Base-by-base conservation (phyloP, 2,797 vertebrate species). In the Anolis apletophallus region DNA sequence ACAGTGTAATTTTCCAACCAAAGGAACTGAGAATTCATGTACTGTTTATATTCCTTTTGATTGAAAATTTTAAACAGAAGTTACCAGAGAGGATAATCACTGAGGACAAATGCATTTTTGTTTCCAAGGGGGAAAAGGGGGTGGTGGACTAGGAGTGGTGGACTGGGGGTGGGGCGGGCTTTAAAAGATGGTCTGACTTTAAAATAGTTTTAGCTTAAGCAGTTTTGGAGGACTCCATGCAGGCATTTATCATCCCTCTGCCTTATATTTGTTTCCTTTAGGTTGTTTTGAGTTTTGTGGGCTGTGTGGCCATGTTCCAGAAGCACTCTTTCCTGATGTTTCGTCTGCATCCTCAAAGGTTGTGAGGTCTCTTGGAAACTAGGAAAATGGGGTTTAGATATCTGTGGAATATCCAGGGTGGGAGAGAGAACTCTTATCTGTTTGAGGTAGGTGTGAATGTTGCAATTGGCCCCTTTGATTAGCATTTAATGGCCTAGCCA, bases 1-100 rank as follows among this genome's bases (percentile, higher is more conserved):
- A 93, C 94, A 81, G 52, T 57, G 6, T 92, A 90, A 95, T 95
- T 94, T 95, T 93, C 87, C 93, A 91, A 92, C 88, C 83, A 81
- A 88, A 91, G 80, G 82, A 93, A 90, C 75, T 29, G 83, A 90
- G 78, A 89, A 57, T 85, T 87, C 67, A 85, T 55, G 32, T 84
- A 40, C 21, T 87, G 46, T 84, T 94, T 92, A 90, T 88, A 77
- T 91, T 92, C 92, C 54, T 83, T 88, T 87, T 50, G 50, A 83
- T 36, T 73, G 76, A 81, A 94, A 94, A 91, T 94, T 84, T 93
- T 61, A 93, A 95, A 1, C 91, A 91, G 87, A 91, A 95, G 83
- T 5, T 9, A 90, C 81, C 46, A 74, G 85, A 78, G 21, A 86
- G 54, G 84, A 10, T 93, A 87, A 94, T 93, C 93, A 78, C 1